These are phyloP conservation scores for Lasioglossum lativentre DNA, from an alignment of 2,888 invertebrate species.

Conservation along the genomic window DNA sequence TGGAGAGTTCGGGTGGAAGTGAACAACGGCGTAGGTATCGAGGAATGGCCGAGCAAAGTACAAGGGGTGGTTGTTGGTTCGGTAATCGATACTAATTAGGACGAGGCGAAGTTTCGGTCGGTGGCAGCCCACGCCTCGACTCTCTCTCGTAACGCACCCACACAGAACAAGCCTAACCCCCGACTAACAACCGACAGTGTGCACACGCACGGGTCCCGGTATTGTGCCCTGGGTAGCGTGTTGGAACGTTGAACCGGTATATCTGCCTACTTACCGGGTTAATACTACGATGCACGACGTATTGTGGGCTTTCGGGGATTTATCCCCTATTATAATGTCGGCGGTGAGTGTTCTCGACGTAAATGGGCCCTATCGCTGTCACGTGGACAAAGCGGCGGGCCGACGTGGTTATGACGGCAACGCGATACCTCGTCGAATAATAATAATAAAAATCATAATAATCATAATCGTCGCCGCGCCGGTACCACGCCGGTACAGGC, in stretches of 20 bases:
- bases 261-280: constrained; percentile 60
- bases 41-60: constrained; percentile 27
- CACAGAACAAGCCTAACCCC: background rate
- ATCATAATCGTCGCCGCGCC: constrained; percentile 63
- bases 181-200: background rate
- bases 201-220: constrained; percentile 5
- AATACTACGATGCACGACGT: constrained; percentile 64
- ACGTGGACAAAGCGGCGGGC: constrained; percentile 79
- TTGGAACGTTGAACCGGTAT: constrained; percentile 50
- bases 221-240: constrained; percentile 8
- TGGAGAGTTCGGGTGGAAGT: background rate
- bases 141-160: constrained; percentile 19
- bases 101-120: constrained; percentile 66
- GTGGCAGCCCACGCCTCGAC: constrained; percentile 17
- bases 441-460: constrained; percentile 70
- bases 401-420: constrained; percentile 84
- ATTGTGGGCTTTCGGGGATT: constrained; percentile 75
- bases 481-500: constrained; percentile 27
- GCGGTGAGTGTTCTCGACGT: constrained; percentile 76
- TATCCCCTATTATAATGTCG: constrained; percentile 77
- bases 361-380: constrained; percentile 82
- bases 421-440: constrained; percentile 78
- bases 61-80: constrained; percentile 41
- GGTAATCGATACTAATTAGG: constrained; percentile 74
- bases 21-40: constrained; percentile 22